Base-by-base conservation (phyloP, 2,797 vertebrate species). In the Melanotaenia maccullochi region DNA sequence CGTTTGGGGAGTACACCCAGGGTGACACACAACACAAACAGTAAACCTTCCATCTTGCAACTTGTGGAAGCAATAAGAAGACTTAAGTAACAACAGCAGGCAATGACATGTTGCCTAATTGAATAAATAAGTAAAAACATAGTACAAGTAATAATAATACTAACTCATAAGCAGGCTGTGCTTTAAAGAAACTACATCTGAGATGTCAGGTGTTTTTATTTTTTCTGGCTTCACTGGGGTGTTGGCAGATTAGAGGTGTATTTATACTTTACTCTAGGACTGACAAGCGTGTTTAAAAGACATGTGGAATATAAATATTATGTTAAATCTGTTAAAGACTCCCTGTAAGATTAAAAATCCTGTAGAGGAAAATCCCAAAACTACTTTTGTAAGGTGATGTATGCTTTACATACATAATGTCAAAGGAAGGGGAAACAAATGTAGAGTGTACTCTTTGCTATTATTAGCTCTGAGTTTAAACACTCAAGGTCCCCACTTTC, bases 381-480 rank as follows among this genome's bases (percentile, higher is more conserved):
- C 52, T 40, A 28, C 59, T 28, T 40, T 28, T 60, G 36, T 25
- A 18, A 3, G 52, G 68, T 82, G 73, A 74, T 61, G 42, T 61
- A 36, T 57, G 42, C 58, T 54, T 22, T 5, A 60, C 32, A 71
- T 30, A 36, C 60, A 62, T 36, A 36, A 44, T 70, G 68, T 86
- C 68, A 76, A 60, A 75, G 24, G 32, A 49, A 36, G 30, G 33
- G 59, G 28, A 44, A 71, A 30, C n/a, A 54, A 75, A 71, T 72
- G 5, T 49, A 67, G 70, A 54, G 68, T 75, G 76, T 68, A 76
- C 49, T 38, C 11, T 22, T 65, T 47, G 36, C 66, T 65, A 67
- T 63, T 79, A 75, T 81, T 84, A 77, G 64, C 70, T 67, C 62
- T 69, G 65, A 69, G 72, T 66, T 82, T 62, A 49, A 75, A 73